These are phyloP conservation scores for Coreius guichenoti DNA, from an alignment of 2,797 vertebrate species.

Conservation along the genomic window DNA sequence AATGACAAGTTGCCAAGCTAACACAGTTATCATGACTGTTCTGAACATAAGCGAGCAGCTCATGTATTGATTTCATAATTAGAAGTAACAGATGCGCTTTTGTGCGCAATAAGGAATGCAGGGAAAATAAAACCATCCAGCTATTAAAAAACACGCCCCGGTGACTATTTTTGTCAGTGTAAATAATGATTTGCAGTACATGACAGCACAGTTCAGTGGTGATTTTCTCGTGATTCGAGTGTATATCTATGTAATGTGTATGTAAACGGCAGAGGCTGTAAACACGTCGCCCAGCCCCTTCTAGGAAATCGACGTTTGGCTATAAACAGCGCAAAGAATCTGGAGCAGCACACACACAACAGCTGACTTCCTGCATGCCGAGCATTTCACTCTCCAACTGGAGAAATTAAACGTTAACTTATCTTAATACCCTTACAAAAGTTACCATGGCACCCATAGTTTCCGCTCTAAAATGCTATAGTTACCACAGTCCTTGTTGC, in stretches of 20 bases:
- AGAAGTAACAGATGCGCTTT: not conserved
- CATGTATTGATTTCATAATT: not conserved
- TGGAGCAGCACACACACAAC: constrained; percentile 31
- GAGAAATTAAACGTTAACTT: not conserved
- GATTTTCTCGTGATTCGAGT: constrained; percentile 2
- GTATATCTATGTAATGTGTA: not conserved
- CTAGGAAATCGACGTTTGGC: constrained; percentile 48
- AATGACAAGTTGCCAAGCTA: constrained; percentile 15
- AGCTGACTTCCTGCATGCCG: constrained; percentile 48
- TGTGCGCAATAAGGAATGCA: not conserved
- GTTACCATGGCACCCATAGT: not conserved
- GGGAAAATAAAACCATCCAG: not conserved
- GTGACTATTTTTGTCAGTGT: constrained; percentile 13
- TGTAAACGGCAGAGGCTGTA: constrained; percentile 23
- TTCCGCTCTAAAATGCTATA: not conserved
- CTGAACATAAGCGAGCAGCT: not conserved
- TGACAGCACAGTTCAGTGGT: not conserved
- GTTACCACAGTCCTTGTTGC: not conserved
- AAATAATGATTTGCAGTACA: not conserved
- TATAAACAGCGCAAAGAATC: constrained; percentile 54
- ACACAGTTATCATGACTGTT: constrained; percentile 9
- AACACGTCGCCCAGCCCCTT: constrained; percentile 43
- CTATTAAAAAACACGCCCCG: constrained; percentile 18
- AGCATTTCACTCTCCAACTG: constrained; percentile 1
- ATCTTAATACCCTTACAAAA: not conserved